phyloP scores from a whole-genome alignment of 1,140 invertebrate genomes.

The Drosophila kepulauana region DNA sequence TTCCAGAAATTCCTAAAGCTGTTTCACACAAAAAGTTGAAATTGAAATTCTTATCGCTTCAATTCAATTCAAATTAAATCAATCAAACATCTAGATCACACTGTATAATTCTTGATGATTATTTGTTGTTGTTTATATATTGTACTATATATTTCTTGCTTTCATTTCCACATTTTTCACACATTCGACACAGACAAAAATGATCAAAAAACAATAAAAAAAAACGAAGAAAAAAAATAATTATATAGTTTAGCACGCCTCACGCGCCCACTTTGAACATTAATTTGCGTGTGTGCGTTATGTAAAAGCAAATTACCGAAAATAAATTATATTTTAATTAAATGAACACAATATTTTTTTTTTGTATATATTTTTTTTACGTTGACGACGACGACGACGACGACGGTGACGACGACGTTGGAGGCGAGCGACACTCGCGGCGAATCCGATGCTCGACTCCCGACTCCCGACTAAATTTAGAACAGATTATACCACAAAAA shows the following conservation, averaged over 20 bases:
- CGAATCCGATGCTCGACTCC: conserved; percentile 21
- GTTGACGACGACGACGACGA: conserved; percentile 30
- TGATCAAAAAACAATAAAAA: neutral
- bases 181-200: conserved; percentile 30
- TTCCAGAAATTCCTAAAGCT: neutral
- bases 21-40: neutral
- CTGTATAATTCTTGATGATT: conserved; percentile 13
- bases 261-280: conserved; percentile 36
- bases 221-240: neutral
- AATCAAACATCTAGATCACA: conserved; percentile 30
- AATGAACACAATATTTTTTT: conserved; percentile 35
- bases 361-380: conserved; percentile 13
- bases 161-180: conserved; percentile 9
- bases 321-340: conserved; percentile 58
- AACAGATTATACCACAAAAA: conserved; percentile 40
- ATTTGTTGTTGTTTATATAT: conserved; percentile 19
- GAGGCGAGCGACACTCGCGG: conserved; percentile 56
- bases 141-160: no score
- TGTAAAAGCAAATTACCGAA: conserved; percentile 66
- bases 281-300: conserved; percentile 46
- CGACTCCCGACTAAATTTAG: conserved; percentile 72
- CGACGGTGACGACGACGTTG: conserved; percentile 26
- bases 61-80: conserved; percentile 21
- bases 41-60: conserved; percentile 9
- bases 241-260: conserved; percentile 13